Conservation (phyloP, 1,140 invertebrate species). For the Halesus radiatus region DNA sequence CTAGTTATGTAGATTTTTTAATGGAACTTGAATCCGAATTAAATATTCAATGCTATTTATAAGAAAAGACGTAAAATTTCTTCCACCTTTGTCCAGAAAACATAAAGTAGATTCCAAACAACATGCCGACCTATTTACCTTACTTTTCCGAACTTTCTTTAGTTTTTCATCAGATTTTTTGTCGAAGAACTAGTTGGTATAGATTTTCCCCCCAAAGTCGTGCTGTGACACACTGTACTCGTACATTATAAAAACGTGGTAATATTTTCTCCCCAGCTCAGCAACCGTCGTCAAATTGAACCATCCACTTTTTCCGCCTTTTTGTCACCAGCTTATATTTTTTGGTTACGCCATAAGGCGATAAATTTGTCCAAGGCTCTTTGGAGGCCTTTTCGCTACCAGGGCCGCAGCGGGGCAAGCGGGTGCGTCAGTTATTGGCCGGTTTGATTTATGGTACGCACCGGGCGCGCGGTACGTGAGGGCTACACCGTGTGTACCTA, state of each 20-base stretch:
- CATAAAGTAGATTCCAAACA: too few relatives aligned
- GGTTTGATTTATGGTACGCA: constrained; percentile 45
- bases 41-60: too few relatives aligned
- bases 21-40: too few relatives aligned
- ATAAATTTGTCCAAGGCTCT: constrained; percentile 50
- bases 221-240: too few relatives aligned
- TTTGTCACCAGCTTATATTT: constrained; percentile 38
- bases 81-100: too few relatives aligned
- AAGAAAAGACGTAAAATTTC: too few relatives aligned
- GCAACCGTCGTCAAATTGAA: constrained; percentile 36
- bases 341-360: constrained; percentile 40
- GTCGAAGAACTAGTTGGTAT: too few relatives aligned
- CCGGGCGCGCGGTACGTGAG: constrained; percentile 19
- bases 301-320: constrained; percentile 30
- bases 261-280: neutral
- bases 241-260: neutral
- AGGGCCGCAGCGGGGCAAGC: constrained; percentile 12
- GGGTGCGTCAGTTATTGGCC: constrained; percentile 49
- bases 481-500: neutral
- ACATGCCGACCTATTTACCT: too few relatives aligned
- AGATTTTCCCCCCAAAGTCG: too few relatives aligned
- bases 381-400: neutral
- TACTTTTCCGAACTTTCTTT: too few relatives aligned
- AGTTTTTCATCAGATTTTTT: too few relatives aligned
- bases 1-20: too few relatives aligned